Percentiles rank a stretch among this genome's conserved stretches.
phyloP scores from a whole-genome alignment of 2,797 vertebrate genomes.

The Aphelocoma californica region DNA sequence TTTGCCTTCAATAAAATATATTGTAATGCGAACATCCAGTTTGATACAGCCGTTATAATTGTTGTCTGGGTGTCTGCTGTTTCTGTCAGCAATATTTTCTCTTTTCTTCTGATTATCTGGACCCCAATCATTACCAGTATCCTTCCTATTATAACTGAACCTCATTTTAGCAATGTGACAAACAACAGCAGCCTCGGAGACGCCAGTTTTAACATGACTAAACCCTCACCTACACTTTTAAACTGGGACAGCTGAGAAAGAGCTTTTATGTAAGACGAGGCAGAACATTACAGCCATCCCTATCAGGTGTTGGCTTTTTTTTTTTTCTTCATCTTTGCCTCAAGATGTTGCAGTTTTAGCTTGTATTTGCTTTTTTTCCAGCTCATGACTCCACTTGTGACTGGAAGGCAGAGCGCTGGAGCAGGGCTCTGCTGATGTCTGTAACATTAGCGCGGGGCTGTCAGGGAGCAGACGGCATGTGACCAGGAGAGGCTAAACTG shows the following conservation, averaged over 20 bases:
- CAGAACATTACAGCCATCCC: neutral
- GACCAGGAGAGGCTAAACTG: conserved; percentile 11
- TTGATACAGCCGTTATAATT: neutral
- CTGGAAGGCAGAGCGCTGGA: neutral
- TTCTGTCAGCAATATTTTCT: neutral
- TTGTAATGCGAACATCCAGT: neutral
- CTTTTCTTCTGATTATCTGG: neutral
- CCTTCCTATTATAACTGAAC: neutral
- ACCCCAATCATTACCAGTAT: neutral
- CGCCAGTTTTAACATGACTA: neutral
- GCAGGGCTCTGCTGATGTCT: neutral
- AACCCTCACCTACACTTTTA: conserved; percentile 21
- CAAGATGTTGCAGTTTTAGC: conserved; percentile 4
- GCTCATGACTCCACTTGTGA: neutral
- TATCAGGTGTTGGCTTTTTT: neutral
- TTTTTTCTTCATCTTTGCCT: neutral
- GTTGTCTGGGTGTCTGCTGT: neutral
- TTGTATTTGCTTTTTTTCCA: conserved; percentile 11
- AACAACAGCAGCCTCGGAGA: neutral
- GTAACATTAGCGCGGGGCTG: neutral
- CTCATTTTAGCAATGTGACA: neutral
- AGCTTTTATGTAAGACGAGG: conserved; percentile 21
- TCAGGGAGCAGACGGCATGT: conserved; percentile 12
- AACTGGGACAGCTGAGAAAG: neutral
- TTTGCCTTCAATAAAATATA: neutral